These are phyloP conservation scores for Sarcophilus harrisii DNA, from an alignment of 2,797 vertebrate genomes.

Conservation along the genomic window DNA sequence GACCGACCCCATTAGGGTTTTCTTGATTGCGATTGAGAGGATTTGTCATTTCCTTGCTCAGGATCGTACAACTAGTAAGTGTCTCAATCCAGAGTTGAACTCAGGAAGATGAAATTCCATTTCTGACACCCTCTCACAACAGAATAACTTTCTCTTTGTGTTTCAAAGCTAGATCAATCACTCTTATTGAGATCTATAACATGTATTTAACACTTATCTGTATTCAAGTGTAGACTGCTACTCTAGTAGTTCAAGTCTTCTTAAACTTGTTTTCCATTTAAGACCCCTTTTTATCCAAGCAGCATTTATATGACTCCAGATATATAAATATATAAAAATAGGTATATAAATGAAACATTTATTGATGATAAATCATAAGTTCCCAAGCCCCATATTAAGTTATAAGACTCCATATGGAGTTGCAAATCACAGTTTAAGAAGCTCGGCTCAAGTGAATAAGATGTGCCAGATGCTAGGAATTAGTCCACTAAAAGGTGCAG, in stretches of 20 bases:
- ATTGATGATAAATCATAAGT: too few relatives aligned
- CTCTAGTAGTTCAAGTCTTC: too few relatives aligned
- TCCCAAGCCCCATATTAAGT: too few relatives aligned
- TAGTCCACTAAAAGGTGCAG: neutral
- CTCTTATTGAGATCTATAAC: neutral
- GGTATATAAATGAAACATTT: too few relatives aligned
- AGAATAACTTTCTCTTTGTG: neutral
- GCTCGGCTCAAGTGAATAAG: neutral
- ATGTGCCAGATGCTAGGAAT: neutral
- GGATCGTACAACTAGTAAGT: neutral
- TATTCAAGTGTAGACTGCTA: neutral
- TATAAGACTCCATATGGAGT: too few relatives aligned
- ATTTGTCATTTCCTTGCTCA: neutral
- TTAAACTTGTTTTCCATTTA: too few relatives aligned
- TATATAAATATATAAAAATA: too few relatives aligned
- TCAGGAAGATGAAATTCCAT: neutral
- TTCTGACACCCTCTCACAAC: neutral
- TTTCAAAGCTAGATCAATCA: neutral
- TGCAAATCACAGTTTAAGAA: too few relatives aligned
- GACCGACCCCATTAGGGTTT: neutral
- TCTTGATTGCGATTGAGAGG: neutral
- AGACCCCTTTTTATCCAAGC: too few relatives aligned
- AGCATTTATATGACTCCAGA: too few relatives aligned
- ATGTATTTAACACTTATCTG: neutral
- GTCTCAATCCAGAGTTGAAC: neutral